Base-by-base conservation (phyloP, 1,140 invertebrate genomes). In the Heterodera schachtii region DNA sequence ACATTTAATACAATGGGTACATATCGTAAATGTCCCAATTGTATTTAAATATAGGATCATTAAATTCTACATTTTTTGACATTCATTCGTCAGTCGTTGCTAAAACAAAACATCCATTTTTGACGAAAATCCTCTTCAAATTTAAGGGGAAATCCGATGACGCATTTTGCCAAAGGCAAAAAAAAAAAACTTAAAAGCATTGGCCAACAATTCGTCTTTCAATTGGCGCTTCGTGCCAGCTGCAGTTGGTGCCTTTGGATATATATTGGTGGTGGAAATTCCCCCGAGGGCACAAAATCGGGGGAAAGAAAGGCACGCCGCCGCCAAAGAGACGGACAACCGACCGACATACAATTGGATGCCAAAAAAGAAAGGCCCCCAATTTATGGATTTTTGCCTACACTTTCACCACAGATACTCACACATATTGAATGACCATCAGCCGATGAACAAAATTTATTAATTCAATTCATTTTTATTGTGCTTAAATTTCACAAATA, bases 301-400 rank as follows among this genome's bases (percentile, higher is more conserved):
- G 57, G 6, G 57, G n/a, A n/a, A n/a, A n/a, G 57, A 16, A 16
- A 16, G 57, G 57, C 9, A 7, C 9, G 57, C 57, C 57, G 57
- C 57, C 16, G 57, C 57, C 11, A 16, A 16, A 19, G n/a, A n/a
- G n/a, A n/a, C n/a, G n/a, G n/a, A n/a, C n/a, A n/a, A n/a, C n/a
- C n/a, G 3, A 19, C 57, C 13, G 57, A 60, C 57, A 60, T 60
- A 16, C 57, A 19, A 60, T 60, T 4, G 11, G 57, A 60, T 60
- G 57, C 57, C 57, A 16, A 57, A 75, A 3, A 52, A 75, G 21
- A 75, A 3, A 49, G 57, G 44, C 19, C 74, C 16, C 52, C 74
- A 57, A 64, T 75, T 57, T 75, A 75, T 75, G 49, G 74, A 75
- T 75, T 75, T 75, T 75, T 75, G 74, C 31, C 41, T 75, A n/a